Conservation (phyloP, 2,888 invertebrate species). For the Drosophila limbata region DNA sequence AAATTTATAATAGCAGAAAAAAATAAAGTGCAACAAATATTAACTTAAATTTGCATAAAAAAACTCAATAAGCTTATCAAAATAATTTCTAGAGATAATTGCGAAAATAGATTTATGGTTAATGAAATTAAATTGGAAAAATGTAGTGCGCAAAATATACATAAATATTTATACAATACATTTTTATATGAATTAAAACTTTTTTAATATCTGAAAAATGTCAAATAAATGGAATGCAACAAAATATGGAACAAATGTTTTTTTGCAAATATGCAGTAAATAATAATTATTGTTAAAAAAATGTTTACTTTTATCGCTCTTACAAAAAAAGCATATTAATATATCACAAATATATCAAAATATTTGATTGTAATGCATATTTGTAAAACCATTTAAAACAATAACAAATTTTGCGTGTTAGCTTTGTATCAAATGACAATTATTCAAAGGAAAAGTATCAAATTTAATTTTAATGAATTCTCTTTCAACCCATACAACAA, state of each 20-base stretch:
- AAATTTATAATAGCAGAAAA: not conserved
- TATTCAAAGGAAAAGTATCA: not conserved
- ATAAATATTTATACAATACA: not conserved
- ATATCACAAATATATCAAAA: not conserved
- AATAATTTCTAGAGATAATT: not conserved
- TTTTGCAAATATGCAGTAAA: not conserved
- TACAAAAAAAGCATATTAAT: not conserved
- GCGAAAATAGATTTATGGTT: not conserved
- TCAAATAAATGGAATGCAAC: not conserved
- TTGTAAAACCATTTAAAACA: not conserved
- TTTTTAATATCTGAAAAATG: not conserved
- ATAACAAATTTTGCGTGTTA: not conserved
- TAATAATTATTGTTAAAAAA: not conserved
- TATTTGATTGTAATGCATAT: not conserved
- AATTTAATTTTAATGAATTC: not conserved
- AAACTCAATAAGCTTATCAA: not conserved
- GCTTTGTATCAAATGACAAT: not conserved
- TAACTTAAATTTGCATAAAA: conserved; percentile 8
- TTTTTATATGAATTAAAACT: not conserved
- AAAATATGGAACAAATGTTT: not conserved
- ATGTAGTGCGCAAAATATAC: not conserved
- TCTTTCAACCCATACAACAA: not conserved
- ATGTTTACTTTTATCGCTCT: not conserved
- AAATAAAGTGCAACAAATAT: not conserved
- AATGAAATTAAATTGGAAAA: not conserved